phyloP scores from a whole-genome alignment of 1,140 invertebrate genomes.

The Tigriopus japonicus region DNA sequence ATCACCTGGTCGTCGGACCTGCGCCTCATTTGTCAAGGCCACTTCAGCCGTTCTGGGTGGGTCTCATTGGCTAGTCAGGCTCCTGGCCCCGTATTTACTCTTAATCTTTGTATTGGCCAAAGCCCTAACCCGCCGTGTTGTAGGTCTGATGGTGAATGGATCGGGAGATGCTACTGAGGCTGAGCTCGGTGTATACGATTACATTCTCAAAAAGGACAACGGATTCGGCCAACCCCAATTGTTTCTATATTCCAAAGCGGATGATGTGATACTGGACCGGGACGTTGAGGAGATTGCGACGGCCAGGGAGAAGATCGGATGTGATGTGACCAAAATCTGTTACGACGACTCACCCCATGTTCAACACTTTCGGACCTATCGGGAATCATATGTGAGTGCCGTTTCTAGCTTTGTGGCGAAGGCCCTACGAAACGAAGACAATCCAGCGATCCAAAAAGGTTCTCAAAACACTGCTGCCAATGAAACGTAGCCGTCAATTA shows the following conservation, averaged over 20 bases:
- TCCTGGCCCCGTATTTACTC: constrained; percentile 17
- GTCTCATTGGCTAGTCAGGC: constrained; percentile 19
- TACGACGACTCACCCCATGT: constrained; percentile 49
- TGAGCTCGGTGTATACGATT: constrained; percentile 21
- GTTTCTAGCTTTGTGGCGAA: too few relatives aligned
- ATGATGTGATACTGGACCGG: constrained; percentile 35
- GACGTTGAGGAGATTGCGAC: constrained; percentile 40
- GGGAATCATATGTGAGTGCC: too few relatives aligned
- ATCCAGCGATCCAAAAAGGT: too few relatives aligned
- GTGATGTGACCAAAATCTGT: constrained; percentile 36
- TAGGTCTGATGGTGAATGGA: constrained; percentile 39
- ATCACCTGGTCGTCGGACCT: constrained; percentile 40
- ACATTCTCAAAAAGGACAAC: constrained; percentile 26
- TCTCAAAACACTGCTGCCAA: too few relatives aligned
- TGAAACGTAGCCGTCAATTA: too few relatives aligned
- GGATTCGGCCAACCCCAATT: constrained; percentile 40
- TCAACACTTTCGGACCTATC: constrained; percentile 32
- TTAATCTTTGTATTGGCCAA: constrained; percentile 18
- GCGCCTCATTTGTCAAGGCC: constrained; percentile 36
- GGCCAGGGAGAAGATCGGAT: constrained; percentile 35
- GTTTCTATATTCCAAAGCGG: constrained; percentile 50
- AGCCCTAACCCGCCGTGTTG: constrained; percentile 23
- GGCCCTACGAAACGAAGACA: too few relatives aligned
- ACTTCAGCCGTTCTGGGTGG: constrained; percentile 36
- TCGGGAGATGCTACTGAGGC: constrained; percentile 17